These are phyloP conservation scores for Gallinago undulata DNA, from an alignment of 2,113 vertebrate genomes.

Conservation along the genomic window DNA sequence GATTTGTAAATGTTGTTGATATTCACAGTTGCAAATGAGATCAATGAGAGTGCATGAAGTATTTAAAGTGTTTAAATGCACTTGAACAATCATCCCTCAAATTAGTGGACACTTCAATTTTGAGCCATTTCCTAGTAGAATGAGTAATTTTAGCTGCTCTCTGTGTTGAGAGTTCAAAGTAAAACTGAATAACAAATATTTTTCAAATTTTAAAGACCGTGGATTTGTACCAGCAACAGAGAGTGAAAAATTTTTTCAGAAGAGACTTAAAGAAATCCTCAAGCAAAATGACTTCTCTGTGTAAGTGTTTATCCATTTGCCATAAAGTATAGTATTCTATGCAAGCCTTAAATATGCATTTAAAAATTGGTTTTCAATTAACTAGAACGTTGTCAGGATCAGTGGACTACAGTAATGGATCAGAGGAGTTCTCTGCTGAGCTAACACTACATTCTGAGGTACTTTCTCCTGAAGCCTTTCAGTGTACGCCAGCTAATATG, in stretches of 20 bases:
- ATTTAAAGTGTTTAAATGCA: neutral
- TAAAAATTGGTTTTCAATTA: conserved; percentile 72
- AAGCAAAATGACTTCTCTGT: conserved; percentile 90
- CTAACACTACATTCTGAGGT: conserved; percentile 84
- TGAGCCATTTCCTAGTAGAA: conserved; percentile 2
- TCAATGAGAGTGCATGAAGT: neutral
- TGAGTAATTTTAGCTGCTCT: conserved; percentile 10
- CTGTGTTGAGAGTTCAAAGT: conserved; percentile 32
- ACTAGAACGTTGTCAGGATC: conserved; percentile 85
- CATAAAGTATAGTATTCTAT: conserved; percentile 46
- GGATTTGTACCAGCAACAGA: conserved; percentile 82
- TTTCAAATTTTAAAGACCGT: conserved; percentile 84
- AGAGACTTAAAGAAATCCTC: conserved; percentile 92
- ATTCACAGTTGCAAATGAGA: neutral
- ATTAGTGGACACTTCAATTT: neutral
- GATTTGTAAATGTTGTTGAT: conserved; percentile 9
- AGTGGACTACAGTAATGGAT: conserved; percentile 76
- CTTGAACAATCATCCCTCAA: neutral
- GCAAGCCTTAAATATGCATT: conserved; percentile 22
- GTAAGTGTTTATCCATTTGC: conserved; percentile 81
- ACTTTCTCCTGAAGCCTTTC: conserved; percentile 76
- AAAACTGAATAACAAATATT: conserved; percentile 48
- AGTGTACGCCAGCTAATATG: conserved; percentile 81
- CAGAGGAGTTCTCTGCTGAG: conserved; percentile 82
- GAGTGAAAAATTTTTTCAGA: conserved; percentile 91